Evolutionary conservation across 1,140 invertebrate species (phyloP), one percentile per base, ranked within the genome.

Genomic region (Drosophila kepulauana): DNA sequence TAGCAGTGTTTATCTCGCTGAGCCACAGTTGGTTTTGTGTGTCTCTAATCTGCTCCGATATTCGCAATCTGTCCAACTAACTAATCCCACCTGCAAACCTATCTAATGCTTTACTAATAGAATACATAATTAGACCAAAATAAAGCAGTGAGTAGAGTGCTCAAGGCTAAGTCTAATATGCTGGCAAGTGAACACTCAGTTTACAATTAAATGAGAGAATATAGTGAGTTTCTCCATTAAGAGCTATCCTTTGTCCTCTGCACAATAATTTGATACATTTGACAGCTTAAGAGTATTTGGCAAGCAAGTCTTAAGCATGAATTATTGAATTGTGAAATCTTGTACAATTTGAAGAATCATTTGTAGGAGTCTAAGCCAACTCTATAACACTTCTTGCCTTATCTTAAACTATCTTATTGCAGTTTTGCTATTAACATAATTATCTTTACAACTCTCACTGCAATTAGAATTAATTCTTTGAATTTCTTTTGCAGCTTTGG

Each of bases 11-110:
- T 51, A 56, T 45, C 51, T 65, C 13, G 25, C 62, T 33, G 33
- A 62, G 63, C 58, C 78, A 72, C 56, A 33, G 51, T 61, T 61
- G 58, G 25, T 61, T 46, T 35, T 51, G 48, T 35, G 28, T 48
- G 20, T 30, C 33, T 10, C 35, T 66, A 80, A 81, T 72, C 62
- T 75, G 56, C 56, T 62, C 75, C 58, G 76, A 75, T 71, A 63
- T 81, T 72, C 78, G 61, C 65, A 79, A 79, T 61, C 59, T 76
- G 75, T 45, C 41, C 25, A 54, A 13, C 13, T 38, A 20, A 57
- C 54, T 41, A 20, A 57, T 41, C 35, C 54, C 35, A 57, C 54
- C 54, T 59, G 41, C 38, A 59, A 59, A 59, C 11, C 11, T 46
- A 7, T 25, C n/a, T 59, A 25, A 45, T 28, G 25, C 41, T 28